phyloP scores from a whole-genome alignment of 1,140 invertebrate species.

The Asbolus verrucosus region DNA sequence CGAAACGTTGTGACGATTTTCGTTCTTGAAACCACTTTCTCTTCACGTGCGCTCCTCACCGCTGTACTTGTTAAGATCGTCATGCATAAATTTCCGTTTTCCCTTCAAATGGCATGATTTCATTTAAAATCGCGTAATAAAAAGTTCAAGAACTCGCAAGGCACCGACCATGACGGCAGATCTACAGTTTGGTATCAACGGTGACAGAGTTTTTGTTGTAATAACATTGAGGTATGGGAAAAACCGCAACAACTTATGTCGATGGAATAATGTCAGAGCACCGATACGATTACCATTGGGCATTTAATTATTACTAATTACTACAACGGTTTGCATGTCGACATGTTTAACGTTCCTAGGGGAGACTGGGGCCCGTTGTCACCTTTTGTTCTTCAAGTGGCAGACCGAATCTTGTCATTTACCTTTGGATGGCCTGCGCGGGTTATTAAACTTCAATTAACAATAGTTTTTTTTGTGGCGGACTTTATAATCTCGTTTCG shows the following conservation, averaged over 20 bases:
- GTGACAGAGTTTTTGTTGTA: conserved; percentile 31
- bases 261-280: neutral
- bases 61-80: neutral
- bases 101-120: neutral
- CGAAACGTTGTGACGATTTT: conserved; percentile 8
- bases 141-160: conserved; percentile 27
- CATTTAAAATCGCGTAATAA: conserved; percentile 17
- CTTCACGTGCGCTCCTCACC: neutral
- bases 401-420: no score
- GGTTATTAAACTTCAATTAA: no score
- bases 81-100: conserved; percentile 19
- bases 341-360: no score
- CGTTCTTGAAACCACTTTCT: conserved; percentile 1
- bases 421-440: no score
- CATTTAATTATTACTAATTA: neutral
- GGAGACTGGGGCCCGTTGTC: no score
- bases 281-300: neutral
- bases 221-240: conserved; percentile 26
- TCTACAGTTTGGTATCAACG: conserved; percentile 27
- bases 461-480: no score
- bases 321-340: no score
- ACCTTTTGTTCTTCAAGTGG: no score
- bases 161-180: conserved; percentile 20
- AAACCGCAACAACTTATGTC: neutral
- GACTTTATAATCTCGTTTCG: no score